Base-by-base conservation (phyloP, 1,140 invertebrate species). In the Listronotus bonariensis region DNA sequence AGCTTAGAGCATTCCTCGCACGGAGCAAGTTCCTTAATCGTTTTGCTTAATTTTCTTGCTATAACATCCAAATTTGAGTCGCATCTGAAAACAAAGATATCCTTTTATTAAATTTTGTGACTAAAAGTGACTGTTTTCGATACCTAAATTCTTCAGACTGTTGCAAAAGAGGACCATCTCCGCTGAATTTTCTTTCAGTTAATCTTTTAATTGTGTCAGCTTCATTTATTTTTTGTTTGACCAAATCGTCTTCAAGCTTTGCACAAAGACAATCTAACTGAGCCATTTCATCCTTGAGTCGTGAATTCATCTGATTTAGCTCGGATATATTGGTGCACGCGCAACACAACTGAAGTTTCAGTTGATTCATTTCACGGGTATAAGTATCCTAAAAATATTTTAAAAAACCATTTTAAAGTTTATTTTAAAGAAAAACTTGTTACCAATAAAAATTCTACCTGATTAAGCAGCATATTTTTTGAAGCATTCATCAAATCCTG, bases 201-300 rank as follows among this genome's bases (percentile, higher is more conserved):
- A 75, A 17, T 43, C 67, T 26, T 45, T 69, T 71, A 14, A 75
- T 66, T 0, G 74, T 76, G 38, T 72, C 74, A 9, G 74, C 72
- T 64, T 77, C 76, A 40, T 70, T 71, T 8, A 77, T 40, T 52
- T 77, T 77, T 55, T 77, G 76, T 17, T 72, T 71, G 6, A 76
- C 68, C 41, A 77, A 65, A 62, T 77, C 74, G 7, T 72, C 64
- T 43, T 76, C 71, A n/a, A 77, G 58, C 49, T 76, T 68, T 9
- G 67, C 51, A 51, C 68, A 72, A 51, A 70, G 56, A 12, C 63
- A 58, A 14, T 70, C 59, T 17, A 74, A 51, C 8, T 64, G 57
- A 6, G 45, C 34, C 48, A 75, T 59, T 43, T 74, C 66, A 36
- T 72, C 65, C 38, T 68, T 72, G 0, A 76, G 59, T 43, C 72